Base-by-base conservation (phyloP, 1,140 invertebrate genomes). In the Cardiocondyla obscurior region DNA sequence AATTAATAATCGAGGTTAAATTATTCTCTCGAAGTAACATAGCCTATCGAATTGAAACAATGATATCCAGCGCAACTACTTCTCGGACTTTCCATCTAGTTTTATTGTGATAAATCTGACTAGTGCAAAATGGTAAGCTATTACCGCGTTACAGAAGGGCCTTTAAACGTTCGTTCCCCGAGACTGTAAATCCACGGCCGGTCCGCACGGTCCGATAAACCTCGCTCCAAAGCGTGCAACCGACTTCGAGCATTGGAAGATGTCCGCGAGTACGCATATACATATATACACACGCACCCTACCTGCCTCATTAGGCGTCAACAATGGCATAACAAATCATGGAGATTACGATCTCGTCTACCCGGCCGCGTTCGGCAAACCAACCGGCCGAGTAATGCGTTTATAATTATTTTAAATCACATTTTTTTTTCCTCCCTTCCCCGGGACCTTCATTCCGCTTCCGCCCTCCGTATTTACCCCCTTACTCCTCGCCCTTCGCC, bases 261-360 rank as follows among this genome's bases (percentile, higher is more conserved):
- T 72, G 60, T 79, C 82, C 70, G 64, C 62, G 58, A 28, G 42
- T 62, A 79, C 60, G 51, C 79, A 81, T 69, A 82, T 58, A 65
- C 12, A 42, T 42, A 8, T 51, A 51, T 22, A 51, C 42, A 76
- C 49, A 51, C 82, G 62, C 84, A 76, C 72, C 65, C 58, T 60
- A 70, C 57, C 69, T 88, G 84, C 87, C 90, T 91, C 90, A 91
- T 91, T 90, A 90, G 90, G 85, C 88, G 83, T 91, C 90, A 91
- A 91, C 90, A 90, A 90, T 91, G 82, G 89, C 85, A 89, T 89
- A 88, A 89, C 88, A 86, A 91, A 91, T 91, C 90, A 90, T 90
- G 85, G 87, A 91, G 90, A 91, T 91, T 89, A 90, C 81, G 70
- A 90, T 90, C 90, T 90, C 84, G 85, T 90, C 85, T 87, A 81